Evolutionary conservation across 2,888 invertebrate species (phyloP), one percentile per base, ranked within the genome.

Genomic region (Amblyjoppa proteus): DNA sequence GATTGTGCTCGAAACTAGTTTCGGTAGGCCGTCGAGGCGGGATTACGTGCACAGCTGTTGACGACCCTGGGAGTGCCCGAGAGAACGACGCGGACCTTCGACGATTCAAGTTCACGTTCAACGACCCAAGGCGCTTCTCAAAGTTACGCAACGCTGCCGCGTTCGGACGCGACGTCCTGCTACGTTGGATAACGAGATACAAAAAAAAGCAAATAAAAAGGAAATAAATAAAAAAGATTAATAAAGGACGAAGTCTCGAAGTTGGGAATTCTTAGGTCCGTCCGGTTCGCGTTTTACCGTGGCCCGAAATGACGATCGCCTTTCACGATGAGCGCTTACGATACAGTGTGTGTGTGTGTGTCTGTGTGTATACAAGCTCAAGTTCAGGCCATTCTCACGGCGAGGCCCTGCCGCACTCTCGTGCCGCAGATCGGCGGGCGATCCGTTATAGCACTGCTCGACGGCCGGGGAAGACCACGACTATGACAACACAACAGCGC

Each of bases 381-480:
- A 89, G 92, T 92, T 91, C 91, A 91, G 87, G 86, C 82, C 89
- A 91, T 92, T 92, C 91, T 88, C 91, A 92, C 91, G 90, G 86
- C 83, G 78, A 66, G 77, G 16, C 31, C 61, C 66, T 61, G 61
- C 75, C 78, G 61, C 31, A 78, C 61, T 86, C 87, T 87, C 86
- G 79, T 85, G 88, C 85, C 45, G 45, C 45, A 82, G 87, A 86
- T 79, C 82, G 61, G 74, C 28, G 31, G 61, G 64, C 82, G 83
- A 84, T 69, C 87, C 85, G 87, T 84, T 88, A 81, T 80, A 83
- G 9, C 34, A 49, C 31, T 20, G 58, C 68, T 69, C 71, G 74
- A 86, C 71, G 79, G 58, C 34, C 51, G 83, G 64, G 58, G 70
- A 81, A 83, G 80, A 64, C 74, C 25, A 70, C 58, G 31, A 66